Percentiles rank a stretch among this genome's conserved stretches.
These are phyloP conservation scores for Pycnomerus fuliginosus DNA, from an alignment of 2,888 invertebrate genomes.

Conservation along the genomic window DNA sequence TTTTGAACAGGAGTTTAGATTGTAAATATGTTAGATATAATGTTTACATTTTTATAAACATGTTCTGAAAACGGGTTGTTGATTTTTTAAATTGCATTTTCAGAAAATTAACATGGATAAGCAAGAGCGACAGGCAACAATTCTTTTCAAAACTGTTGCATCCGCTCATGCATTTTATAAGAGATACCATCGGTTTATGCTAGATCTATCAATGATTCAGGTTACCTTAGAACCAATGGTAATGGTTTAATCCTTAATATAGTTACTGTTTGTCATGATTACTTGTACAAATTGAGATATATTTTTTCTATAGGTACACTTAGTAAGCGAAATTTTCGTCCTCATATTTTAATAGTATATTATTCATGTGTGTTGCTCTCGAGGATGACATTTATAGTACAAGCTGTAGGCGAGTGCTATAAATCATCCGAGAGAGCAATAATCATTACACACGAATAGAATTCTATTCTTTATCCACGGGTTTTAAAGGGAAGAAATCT, in stretches of 20 bases:
- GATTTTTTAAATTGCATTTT: conserved; percentile 29
- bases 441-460: no score
- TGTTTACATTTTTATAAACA: background rate
- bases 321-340: no score
- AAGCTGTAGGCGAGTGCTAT: no score
- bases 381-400: no score
- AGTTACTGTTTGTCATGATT: no score
- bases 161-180: conserved; percentile 59
- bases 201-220: conserved; percentile 58
- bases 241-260: background rate
- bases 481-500: no score
- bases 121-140: conserved; percentile 51
- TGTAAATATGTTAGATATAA: background rate
- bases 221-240: conserved; percentile 46
- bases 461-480: no score
- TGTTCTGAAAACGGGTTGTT: conserved; percentile 4
- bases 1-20: background rate
- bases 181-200: conserved; percentile 59
- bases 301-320: no score
- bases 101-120: conserved; percentile 51
- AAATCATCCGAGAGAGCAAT: no score
- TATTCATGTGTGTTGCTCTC: no score
- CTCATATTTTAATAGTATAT: no score
- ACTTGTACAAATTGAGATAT: no score
- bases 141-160: conserved; percentile 57